phyloP scores from a whole-genome alignment of 2,797 vertebrate species.

The Artibeus lituratus region DNA sequence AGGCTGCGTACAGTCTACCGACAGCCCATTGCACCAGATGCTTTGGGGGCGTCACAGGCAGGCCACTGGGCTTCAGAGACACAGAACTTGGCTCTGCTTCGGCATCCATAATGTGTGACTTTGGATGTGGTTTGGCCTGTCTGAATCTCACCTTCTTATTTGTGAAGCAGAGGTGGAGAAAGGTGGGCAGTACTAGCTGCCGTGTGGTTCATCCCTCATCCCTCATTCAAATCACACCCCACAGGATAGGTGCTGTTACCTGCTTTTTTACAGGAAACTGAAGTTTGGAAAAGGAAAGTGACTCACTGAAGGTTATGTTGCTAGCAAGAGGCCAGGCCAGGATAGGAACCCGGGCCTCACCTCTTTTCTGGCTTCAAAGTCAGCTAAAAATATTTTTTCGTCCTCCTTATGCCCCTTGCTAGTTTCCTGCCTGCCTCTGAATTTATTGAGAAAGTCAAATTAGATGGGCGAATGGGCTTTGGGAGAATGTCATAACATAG shows the following conservation, averaged over 20 bases:
- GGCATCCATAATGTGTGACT: not conserved
- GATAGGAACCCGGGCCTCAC: not conserved
- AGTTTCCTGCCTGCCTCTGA: not conserved
- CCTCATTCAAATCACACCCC: not conserved
- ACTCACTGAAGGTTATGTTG: not conserved
- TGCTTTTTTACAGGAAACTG: not conserved
- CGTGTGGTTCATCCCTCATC: accelerated
- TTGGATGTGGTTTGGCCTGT: not conserved
- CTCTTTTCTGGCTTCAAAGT: not conserved
- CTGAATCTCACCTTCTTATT: not conserved
- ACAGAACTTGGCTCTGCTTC: not conserved
- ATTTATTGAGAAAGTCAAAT: not conserved
- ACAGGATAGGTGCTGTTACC: not conserved
- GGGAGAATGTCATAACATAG: not conserved
- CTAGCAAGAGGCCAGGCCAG: not conserved
- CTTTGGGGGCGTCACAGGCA: not conserved
- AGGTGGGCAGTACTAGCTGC: not conserved
- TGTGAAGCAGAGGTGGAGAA: not conserved
- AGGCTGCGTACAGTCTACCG: not conserved
- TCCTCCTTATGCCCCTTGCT: not conserved
- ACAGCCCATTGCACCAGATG: not conserved
- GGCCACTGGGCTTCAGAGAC: not conserved
- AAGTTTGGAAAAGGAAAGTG: not conserved
- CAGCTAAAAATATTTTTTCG: not conserved
- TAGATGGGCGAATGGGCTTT: not conserved